phyloP scores from a whole-genome alignment of 2,113 vertebrate genomes.

The Hemibagrus wyckioides region DNA sequence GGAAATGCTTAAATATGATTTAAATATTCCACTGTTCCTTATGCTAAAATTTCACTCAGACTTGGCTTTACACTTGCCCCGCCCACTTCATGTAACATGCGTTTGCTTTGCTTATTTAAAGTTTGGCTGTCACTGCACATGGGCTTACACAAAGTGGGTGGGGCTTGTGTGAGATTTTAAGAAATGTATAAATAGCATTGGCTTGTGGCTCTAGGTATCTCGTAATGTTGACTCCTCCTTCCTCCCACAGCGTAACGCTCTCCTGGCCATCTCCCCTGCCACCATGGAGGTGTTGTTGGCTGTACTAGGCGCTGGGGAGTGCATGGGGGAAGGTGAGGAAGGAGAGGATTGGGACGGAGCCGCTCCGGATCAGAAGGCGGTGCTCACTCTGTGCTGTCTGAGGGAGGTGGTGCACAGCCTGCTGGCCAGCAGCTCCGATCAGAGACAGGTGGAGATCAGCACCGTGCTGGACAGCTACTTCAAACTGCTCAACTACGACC shows the following conservation, averaged over 20 bases:
- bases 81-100: too few relatives aligned
- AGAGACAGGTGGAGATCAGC: constrained; percentile 94
- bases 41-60: too few relatives aligned
- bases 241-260: constrained; percentile 84
- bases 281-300: constrained; percentile 97
- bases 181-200: neutral
- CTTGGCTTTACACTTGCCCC: too few relatives aligned
- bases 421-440: constrained; percentile 92
- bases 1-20: too few relatives aligned
- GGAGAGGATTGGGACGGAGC: constrained; percentile 81
- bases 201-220: neutral
- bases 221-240: neutral
- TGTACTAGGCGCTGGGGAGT: constrained; percentile 88
- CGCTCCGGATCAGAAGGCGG: constrained; percentile 83
- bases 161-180: neutral
- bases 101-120: too few relatives aligned
- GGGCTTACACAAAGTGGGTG: neutral
- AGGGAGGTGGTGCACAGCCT: constrained; percentile 94
- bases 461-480: constrained; percentile 95
- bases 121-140: too few relatives aligned
- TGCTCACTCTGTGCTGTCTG: constrained; percentile 91
- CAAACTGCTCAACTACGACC: constrained; percentile 95
- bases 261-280: constrained; percentile 94
- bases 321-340: constrained; percentile 78
- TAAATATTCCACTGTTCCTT: too few relatives aligned